Evolutionary conservation across 2,888 invertebrate genomes (phyloP).

Genomic region (Podotricha telesiphe): DNA sequence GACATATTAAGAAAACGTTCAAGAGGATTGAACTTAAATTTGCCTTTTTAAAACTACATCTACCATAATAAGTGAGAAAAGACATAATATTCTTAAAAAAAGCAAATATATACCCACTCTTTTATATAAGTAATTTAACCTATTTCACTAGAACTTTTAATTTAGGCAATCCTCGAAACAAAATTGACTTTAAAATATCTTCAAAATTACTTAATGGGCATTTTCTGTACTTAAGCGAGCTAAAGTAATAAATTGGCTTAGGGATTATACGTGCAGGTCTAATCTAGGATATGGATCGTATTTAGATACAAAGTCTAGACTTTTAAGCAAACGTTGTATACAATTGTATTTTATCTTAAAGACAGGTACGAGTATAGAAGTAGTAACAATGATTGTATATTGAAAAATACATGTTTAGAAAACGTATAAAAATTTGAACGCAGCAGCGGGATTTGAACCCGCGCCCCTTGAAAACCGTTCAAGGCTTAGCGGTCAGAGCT

Average conservation of each 20-base stretch:
- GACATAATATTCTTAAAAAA: too few species aligned
- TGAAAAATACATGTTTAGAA: too few species aligned
- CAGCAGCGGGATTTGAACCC: too few species aligned
- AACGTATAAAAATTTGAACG: too few species aligned
- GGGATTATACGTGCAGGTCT: background rate
- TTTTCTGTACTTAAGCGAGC: background rate
- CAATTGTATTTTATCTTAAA: background rate
- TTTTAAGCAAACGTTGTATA: background rate
- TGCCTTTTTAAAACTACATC: too few species aligned
- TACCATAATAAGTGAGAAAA: too few species aligned
- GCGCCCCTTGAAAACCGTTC: too few species aligned
- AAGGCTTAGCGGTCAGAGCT: too few species aligned
- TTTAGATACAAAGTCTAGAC: background rate
- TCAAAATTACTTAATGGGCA: background rate
- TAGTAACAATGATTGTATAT: too few species aligned
- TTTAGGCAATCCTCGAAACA: background rate
- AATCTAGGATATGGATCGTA: conserved; percentile 5
- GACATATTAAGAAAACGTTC: too few species aligned
- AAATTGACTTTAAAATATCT: conserved; percentile 2
- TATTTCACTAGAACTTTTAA: background rate
- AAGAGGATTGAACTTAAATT: too few species aligned
- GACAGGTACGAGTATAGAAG: background rate
- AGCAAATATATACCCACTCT: background rate
- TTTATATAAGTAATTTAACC: background rate
- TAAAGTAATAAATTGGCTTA: conserved; percentile 3